These are phyloP conservation scores for Epicampocera succincta DNA, from an alignment of 2,888 invertebrate genomes.

Conservation along the genomic window DNA sequence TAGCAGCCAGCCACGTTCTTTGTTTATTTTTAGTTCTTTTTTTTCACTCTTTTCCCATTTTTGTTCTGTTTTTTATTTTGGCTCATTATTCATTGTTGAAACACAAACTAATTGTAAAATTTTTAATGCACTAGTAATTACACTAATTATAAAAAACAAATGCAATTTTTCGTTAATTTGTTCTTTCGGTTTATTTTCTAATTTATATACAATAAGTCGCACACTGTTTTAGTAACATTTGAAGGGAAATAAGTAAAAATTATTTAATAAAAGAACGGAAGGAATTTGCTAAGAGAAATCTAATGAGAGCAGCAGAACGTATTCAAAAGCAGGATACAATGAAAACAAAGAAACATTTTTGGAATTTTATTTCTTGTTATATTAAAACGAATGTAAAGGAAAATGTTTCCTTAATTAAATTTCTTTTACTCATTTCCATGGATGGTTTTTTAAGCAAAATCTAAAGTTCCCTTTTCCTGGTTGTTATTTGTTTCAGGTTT, in stretches of 20 bases:
- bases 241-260: neutral
- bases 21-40: conserved; percentile 6
- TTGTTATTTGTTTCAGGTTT: neutral
- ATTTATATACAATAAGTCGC: conserved; percentile 9
- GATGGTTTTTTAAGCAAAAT: neutral
- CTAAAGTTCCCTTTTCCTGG: too few relatives aligned
- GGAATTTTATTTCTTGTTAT: neutral
- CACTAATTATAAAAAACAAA: conserved; percentile 43
- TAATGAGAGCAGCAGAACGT: conserved; percentile 2
- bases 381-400: neutral
- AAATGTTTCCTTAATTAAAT: conserved; percentile 19
- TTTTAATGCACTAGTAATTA: conserved; percentile 51
- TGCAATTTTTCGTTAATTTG: neutral
- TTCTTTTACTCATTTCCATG: neutral
- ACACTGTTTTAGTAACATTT: conserved; percentile 4
- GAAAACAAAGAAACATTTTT: conserved; percentile 11
- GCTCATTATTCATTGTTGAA: conserved; percentile 25
- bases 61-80: conserved; percentile 23
- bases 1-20: neutral
- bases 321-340: neutral
- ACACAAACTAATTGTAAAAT: conserved; percentile 37
- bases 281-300: conserved; percentile 7
- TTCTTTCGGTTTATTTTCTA: neutral
- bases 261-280: conserved; percentile 6
- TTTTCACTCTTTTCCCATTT: conserved; percentile 2